phyloP scores from a whole-genome alignment of 2,888 invertebrate genomes.

The Xanthia icteritia region DNA sequence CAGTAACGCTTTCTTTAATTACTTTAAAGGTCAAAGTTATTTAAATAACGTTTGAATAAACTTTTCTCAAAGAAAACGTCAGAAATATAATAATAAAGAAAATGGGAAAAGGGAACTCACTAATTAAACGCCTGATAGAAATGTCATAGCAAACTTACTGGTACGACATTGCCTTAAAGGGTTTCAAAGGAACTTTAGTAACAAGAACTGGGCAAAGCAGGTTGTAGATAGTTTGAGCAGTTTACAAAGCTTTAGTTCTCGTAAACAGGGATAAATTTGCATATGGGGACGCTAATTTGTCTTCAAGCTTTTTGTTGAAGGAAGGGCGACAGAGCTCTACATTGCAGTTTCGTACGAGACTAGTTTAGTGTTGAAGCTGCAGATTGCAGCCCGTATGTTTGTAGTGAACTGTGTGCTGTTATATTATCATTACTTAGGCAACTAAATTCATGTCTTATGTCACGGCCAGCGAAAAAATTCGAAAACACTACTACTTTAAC shows the following conservation, averaged over 20 bases:
- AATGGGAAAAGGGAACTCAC: conserved; percentile 42
- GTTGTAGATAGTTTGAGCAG: conserved; percentile 52
- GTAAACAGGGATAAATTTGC: conserved; percentile 59
- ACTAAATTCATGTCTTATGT: background rate
- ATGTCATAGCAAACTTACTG: conserved; percentile 61
- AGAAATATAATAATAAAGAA: conserved; percentile 46
- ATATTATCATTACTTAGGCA: background rate
- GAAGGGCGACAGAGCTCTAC: conserved; percentile 13
- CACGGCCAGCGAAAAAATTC: background rate
- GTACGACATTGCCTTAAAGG: conserved; percentile 61
- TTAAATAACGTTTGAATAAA: conserved; percentile 29
- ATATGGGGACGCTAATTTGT: conserved; percentile 59
- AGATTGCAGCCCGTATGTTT: background rate
- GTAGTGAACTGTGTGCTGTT: background rate
- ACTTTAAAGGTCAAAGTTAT: conserved; percentile 36
- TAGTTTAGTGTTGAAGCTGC: background rate
- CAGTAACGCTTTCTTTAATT: conserved; percentile 33
- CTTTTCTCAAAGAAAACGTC: conserved; percentile 27
- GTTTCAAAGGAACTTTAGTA: conserved; percentile 55
- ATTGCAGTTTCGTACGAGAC: conserved; percentile 30
- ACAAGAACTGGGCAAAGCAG: conserved; percentile 44
- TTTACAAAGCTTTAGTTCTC: conserved; percentile 54
- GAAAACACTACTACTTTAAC: background rate
- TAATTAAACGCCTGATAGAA: conserved; percentile 68
- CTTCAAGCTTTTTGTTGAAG: conserved; percentile 46